Conservation (phyloP, 1,140 invertebrate species). For the Plutomurus gul region DNA sequence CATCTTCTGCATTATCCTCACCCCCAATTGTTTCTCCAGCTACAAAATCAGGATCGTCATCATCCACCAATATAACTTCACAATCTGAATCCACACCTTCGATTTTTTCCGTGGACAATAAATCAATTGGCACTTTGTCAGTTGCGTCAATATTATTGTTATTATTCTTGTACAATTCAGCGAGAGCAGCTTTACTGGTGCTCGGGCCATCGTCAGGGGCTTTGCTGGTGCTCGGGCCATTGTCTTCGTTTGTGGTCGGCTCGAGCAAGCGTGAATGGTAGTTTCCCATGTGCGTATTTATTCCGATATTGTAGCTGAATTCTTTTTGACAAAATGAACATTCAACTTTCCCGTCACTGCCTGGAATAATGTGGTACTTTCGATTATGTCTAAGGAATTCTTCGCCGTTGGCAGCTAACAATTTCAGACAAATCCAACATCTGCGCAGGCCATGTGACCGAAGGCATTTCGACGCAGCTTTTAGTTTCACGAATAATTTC, state of each 20-base stretch:
- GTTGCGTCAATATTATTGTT: too few species aligned
- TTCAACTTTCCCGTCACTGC: not conserved
- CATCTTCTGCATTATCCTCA: too few species aligned
- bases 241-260: not conserved
- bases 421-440: not conserved
- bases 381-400: not conserved
- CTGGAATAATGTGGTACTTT: not conserved
- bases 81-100: too few species aligned
- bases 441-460: not conserved
- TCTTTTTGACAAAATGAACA: constrained; percentile 3
- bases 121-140: too few species aligned
- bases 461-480: not conserved
- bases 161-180: too few species aligned
- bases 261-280: not conserved
- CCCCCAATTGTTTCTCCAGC: too few species aligned
- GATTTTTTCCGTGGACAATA: too few species aligned
- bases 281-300: constrained; percentile 1
- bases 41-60: too few species aligned
- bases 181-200: too few species aligned
- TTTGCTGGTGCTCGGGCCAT: too few species aligned
- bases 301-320: not conserved
- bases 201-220: too few species aligned
- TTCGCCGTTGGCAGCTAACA: not conserved
- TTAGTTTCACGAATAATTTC: not conserved
- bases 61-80: too few species aligned